These are phyloP conservation scores for Lottia gigantea DNA, from an alignment of 2,888 invertebrate species.

Conservation along the genomic window DNA sequence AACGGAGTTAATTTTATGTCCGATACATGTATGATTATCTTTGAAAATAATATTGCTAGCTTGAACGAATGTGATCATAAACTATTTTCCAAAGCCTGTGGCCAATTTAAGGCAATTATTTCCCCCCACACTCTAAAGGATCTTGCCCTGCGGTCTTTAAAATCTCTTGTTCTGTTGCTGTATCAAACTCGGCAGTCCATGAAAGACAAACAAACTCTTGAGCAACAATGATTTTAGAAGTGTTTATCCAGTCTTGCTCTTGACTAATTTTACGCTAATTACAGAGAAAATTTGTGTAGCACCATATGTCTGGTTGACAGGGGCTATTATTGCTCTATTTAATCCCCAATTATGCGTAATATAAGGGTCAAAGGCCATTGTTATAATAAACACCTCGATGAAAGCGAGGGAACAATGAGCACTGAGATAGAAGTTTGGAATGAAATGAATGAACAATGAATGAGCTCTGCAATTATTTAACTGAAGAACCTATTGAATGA, in stretches of 20 bases:
- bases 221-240: background rate
- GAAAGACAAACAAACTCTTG: background rate
- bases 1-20: no score
- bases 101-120: no score
- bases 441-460: no score
- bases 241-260: conserved; percentile 7
- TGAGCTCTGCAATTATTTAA: no score
- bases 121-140: no score
- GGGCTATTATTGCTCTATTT: conserved; percentile 8
- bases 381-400: conserved; percentile 4
- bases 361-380: background rate
- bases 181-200: background rate
- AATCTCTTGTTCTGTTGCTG: background rate
- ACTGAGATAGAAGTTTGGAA: no score
- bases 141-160: no score
- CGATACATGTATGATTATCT: no score
- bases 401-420: background rate
- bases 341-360: background rate
- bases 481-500: no score
- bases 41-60: no score
- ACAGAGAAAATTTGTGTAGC: background rate
- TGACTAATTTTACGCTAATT: conserved; percentile 1
- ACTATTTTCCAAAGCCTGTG: no score
- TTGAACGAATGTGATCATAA: no score
- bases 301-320: conserved; percentile 8